Evolutionary conservation across 2,797 vertebrate genomes (phyloP).

Genomic region (Coluber constrictor): DNA sequence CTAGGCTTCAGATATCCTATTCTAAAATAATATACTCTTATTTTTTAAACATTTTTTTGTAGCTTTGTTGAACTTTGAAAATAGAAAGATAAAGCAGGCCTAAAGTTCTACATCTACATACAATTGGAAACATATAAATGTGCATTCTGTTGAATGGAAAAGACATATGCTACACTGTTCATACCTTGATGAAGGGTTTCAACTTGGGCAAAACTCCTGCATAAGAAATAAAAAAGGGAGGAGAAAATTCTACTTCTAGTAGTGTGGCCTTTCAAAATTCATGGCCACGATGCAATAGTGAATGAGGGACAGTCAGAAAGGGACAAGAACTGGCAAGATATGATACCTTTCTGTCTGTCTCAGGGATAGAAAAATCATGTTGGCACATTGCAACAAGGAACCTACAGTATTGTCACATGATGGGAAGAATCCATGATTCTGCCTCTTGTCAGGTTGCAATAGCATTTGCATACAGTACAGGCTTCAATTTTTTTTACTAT

Average conservation of each 20-base stretch:
- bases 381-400: neutral
- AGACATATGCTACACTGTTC: neutral
- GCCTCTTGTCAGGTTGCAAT: neutral
- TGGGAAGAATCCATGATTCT: neutral
- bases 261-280: neutral
- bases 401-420: neutral
- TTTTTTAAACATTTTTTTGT: neutral
- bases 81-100: neutral
- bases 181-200: neutral
- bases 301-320: neutral
- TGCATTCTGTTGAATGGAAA: neutral
- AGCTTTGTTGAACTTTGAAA: neutral
- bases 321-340: neutral
- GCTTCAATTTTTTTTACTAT: neutral
- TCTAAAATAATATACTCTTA: conserved; percentile 6
- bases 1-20: neutral
- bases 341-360: neutral
- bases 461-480: neutral
- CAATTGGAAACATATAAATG: neutral
- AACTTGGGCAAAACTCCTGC: neutral
- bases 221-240: neutral
- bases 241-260: neutral
- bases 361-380: neutral
- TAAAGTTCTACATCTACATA: neutral
- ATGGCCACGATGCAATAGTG: neutral